These are phyloP conservation scores for Halyomorpha halys DNA, from an alignment of 1,140 invertebrate species.

Conservation along the genomic window DNA sequence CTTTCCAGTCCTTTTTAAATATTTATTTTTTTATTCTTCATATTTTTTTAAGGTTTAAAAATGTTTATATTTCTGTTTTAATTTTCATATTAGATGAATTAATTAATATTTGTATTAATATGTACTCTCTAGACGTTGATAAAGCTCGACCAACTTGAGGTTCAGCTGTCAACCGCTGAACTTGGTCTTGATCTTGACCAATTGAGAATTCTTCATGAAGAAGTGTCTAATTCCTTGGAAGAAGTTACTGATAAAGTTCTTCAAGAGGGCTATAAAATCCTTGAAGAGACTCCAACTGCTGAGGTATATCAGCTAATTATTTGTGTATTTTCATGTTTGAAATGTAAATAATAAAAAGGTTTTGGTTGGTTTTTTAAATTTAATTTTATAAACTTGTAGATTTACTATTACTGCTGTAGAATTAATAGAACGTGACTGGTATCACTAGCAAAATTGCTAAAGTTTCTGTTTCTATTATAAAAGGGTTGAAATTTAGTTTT, in stretches of 20 bases:
- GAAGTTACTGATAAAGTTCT: constrained; percentile 47
- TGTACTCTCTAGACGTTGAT: constrained; percentile 46
- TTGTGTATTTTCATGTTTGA: too few relatives aligned
- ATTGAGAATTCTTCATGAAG: constrained; percentile 53
- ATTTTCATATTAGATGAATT: background rate
- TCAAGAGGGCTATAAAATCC: constrained; percentile 57
- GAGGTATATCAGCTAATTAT: constrained; percentile 39
- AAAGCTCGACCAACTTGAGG: constrained; percentile 66
- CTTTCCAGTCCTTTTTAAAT: too few relatives aligned
- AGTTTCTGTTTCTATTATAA: too few relatives aligned
- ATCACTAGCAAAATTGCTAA: too few relatives aligned
- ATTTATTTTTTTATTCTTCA: background rate
- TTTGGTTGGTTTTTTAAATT: too few relatives aligned
- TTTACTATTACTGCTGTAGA: too few relatives aligned
- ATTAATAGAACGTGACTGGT: too few relatives aligned
- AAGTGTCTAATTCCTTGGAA: constrained; percentile 50
- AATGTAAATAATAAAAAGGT: too few relatives aligned
- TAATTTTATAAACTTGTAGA: too few relatives aligned
- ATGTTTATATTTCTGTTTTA: background rate
- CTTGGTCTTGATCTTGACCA: constrained; percentile 50
- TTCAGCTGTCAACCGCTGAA: constrained; percentile 56
- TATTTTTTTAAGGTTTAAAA: background rate
- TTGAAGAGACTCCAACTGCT: constrained; percentile 57
- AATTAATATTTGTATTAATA: too few relatives aligned
- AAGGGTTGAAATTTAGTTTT: too few relatives aligned